phyloP scores from a whole-genome alignment of 2,888 invertebrate genomes.

The Spisula solida region DNA sequence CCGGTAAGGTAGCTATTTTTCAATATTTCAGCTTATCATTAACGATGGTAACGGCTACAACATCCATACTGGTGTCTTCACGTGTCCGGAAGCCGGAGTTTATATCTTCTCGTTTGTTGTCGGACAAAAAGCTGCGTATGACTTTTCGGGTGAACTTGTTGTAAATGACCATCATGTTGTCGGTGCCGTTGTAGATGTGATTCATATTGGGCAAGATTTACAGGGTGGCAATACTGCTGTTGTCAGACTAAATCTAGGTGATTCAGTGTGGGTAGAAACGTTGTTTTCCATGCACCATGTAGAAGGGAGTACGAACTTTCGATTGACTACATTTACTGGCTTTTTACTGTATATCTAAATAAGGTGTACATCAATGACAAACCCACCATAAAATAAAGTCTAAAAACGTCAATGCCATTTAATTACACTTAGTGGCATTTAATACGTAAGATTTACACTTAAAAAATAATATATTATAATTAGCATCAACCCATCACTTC shows the following conservation, averaged over 20 bases:
- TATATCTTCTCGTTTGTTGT: conserved; percentile 36
- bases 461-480: too few relatives aligned
- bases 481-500: too few relatives aligned
- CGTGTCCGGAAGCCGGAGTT: conserved; percentile 2
- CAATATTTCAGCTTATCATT: conserved; percentile 31
- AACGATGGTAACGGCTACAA: conserved; percentile 7
- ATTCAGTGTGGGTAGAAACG: conserved; percentile 32
- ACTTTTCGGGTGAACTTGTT: background rate
- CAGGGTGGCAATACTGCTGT: conserved; percentile 44
- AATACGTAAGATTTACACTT: too few relatives aligned
- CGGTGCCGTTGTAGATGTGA: conserved; percentile 12
- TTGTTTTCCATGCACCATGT: conserved; percentile 6
- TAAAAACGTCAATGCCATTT: too few relatives aligned
- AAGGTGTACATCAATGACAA: too few relatives aligned
- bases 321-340: conserved; percentile 41
- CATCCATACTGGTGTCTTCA: conserved; percentile 35
- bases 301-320: background rate
- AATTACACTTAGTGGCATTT: too few relatives aligned
- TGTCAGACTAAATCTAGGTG: conserved; percentile 23
- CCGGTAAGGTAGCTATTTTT: background rate
- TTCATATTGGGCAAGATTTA: conserved; percentile 28
- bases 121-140: background rate
- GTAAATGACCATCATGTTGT: conserved; percentile 4
- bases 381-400: too few relatives aligned
- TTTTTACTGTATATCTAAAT: conserved; percentile 27